Percentiles rank a stretch among this genome's conserved stretches.
Conservation (phyloP, 2,888 invertebrate species). For the Philonicus albiceps region DNA sequence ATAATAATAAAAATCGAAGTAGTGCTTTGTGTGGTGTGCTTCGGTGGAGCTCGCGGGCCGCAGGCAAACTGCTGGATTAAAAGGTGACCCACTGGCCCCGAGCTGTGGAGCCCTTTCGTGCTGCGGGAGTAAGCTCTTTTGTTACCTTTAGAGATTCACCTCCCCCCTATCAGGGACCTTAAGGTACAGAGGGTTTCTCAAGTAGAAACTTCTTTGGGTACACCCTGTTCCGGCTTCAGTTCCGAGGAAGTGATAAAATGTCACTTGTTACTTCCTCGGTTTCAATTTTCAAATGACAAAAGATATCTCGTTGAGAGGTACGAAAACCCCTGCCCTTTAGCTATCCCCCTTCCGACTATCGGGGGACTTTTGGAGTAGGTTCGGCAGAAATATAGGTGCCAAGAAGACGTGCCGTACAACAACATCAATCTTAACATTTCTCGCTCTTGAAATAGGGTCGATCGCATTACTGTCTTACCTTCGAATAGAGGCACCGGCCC, state of each 20-base stretch:
- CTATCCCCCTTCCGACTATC: neutral
- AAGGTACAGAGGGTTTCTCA: neutral
- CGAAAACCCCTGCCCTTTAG: neutral
- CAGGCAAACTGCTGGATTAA: slow-evolving; percentile 14
- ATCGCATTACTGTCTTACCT: slow-evolving; percentile 20
- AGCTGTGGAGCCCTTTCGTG: neutral
- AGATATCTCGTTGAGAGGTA: slow-evolving; percentile 33
- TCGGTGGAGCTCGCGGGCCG: neutral
- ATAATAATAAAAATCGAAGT: slow-evolving; percentile 17
- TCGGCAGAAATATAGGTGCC: neutral
- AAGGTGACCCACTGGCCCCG: neutral
- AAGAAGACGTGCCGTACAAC: neutral
- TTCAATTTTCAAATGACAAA: slow-evolving; percentile 33
- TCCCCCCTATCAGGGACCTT: neutral
- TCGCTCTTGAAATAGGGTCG: slow-evolving; percentile 17
- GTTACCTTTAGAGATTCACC: neutral
- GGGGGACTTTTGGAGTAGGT: neutral
- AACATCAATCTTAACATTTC: neutral
- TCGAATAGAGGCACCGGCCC: neutral
- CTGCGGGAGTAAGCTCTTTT: neutral
- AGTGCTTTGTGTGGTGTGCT: slow-evolving; percentile 22
- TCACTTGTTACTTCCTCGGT: slow-evolving; percentile 26
- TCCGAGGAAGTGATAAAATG: neutral
- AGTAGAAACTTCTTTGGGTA: neutral
- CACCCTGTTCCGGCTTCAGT: neutral